phyloP scores from a whole-genome alignment of 2,888 invertebrate genomes.

The Nomada lathburiana region DNA sequence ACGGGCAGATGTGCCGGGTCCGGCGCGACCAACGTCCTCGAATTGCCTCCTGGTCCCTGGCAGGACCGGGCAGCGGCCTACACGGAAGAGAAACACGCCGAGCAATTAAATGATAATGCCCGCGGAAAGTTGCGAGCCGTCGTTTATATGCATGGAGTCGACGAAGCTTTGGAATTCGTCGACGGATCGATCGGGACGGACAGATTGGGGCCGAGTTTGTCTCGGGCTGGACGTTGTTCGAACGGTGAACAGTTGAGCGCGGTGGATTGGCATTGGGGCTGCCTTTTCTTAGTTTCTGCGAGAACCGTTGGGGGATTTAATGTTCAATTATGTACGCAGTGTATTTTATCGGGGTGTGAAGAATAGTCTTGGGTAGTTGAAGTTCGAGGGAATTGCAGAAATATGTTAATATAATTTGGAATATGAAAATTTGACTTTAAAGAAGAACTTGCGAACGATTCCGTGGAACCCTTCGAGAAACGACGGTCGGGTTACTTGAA shows the following conservation, averaged over 20 bases:
- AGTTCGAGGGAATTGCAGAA: too few relatives aligned
- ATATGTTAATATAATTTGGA: too few relatives aligned
- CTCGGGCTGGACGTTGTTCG: background rate
- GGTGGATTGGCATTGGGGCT: background rate
- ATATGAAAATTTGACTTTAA: too few relatives aligned
- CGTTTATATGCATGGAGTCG: background rate
- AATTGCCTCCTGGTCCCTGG: constrained; percentile 73
- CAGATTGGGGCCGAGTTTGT: background rate
- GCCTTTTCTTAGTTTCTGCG: too few relatives aligned
- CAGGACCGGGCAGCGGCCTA: constrained; percentile 52
- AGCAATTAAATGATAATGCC: constrained; percentile 63
- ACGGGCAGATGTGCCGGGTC: constrained; percentile 80
- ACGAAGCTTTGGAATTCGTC: background rate
- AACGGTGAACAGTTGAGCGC: too few relatives aligned
- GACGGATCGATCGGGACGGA: background rate
- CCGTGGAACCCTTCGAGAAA: too few relatives aligned
- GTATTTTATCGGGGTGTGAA: too few relatives aligned
- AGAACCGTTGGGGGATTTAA: too few relatives aligned
- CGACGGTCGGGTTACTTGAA: too few relatives aligned
- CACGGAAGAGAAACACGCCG: constrained; percentile 56
- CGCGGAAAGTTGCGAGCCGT: constrained; percentile 36
- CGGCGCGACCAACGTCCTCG: constrained; percentile 73
- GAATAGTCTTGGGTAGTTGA: too few relatives aligned
- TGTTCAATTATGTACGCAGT: too few relatives aligned
- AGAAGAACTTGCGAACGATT: too few relatives aligned